These are phyloP conservation scores for Mesocentrotus franciscanus DNA, from an alignment of 53 echinoderm and acorn worm genomes.

Conservation along the genomic window DNA sequence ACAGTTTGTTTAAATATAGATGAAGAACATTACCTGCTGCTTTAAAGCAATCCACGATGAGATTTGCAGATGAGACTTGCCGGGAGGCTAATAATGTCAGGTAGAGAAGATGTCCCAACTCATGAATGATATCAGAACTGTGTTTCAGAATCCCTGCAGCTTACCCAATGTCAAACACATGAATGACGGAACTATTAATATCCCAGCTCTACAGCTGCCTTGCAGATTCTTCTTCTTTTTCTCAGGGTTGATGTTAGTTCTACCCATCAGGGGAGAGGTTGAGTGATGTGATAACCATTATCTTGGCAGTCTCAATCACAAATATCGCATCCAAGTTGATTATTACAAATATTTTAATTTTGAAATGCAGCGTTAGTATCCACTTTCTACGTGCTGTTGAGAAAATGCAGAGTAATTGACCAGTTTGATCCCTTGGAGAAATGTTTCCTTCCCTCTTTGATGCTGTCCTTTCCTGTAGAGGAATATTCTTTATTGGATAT, in stretches of 20 bases:
- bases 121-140: conserved; percentile 13
- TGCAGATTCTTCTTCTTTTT: background rate
- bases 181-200: conserved; percentile 36
- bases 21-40: background rate
- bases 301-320: background rate
- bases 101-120: conserved; percentile 2
- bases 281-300: background rate
- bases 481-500: background rate
- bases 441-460: background rate
- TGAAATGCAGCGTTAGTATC: background rate
- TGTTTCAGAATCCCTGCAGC: background rate
- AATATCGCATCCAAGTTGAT: background rate
- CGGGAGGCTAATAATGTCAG: background rate
- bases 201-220: conserved; percentile 14
- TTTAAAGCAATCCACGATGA: background rate
- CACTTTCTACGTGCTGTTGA: background rate
- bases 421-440: background rate
- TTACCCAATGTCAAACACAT: conserved; percentile 1
- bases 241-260: conserved; percentile 2
- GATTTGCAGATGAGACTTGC: background rate
- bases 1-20: too few species aligned
- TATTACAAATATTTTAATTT: background rate
- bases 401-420: background rate
- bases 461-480: background rate
- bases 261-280: background rate